phyloP scores from a whole-genome alignment of 2,888 invertebrate genomes.

The Branchipolynoe longqiensis region DNA sequence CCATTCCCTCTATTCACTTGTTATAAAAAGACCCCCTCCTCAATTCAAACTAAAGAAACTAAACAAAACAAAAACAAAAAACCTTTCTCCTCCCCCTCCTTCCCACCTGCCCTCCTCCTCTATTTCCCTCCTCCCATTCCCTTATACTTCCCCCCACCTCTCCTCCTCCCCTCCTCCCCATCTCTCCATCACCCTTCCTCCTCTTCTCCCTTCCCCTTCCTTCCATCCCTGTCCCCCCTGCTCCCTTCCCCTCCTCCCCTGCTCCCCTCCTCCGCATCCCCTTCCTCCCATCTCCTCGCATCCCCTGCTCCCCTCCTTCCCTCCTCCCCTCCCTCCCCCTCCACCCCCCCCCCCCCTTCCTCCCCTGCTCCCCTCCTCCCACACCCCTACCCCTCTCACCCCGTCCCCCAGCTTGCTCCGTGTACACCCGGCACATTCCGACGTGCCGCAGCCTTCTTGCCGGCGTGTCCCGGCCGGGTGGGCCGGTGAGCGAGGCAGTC shows the following conservation, averaged over 20 bases:
- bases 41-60: no score
- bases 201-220: not conserved
- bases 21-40: no score
- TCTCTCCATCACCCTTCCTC: not conserved
- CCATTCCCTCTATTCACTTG: no score
- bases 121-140: not conserved
- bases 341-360: not conserved
- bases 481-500: not conserved
- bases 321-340: no score
- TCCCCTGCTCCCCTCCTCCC: not conserved
- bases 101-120: not conserved
- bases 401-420: not conserved
- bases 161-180: not conserved
- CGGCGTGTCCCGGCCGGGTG: not conserved
- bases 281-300: not conserved
- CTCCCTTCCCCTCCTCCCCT: not conserved
- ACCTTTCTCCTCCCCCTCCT: not conserved
- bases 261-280: not conserved
- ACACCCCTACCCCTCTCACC: no score
- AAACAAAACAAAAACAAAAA: no score
- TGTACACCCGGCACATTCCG: slow-evolving; percentile 47
- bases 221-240: not conserved
- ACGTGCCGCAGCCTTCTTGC: slow-evolving; percentile 14
- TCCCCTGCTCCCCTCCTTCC: not conserved
- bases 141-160: not conserved